phyloP scores from a whole-genome alignment of 2,888 invertebrate genomes.

The Agrochola circellaris region DNA sequence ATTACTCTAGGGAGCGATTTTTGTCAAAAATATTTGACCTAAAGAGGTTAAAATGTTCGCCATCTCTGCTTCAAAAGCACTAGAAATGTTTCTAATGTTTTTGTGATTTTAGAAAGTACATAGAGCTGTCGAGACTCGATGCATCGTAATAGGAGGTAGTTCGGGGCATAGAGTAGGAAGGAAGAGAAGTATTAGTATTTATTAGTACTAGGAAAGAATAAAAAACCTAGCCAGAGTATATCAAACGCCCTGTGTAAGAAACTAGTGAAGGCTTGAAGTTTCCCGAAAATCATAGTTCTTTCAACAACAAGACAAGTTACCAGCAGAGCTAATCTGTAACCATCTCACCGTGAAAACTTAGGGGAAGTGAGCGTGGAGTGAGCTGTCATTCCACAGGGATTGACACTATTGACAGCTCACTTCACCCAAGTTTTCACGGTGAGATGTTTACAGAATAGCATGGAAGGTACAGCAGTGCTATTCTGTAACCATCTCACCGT shows the following conservation, averaged over 20 bases:
- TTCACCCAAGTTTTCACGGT: too few species aligned
- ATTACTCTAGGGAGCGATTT: background rate
- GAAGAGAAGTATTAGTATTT: slow-evolving; percentile 26
- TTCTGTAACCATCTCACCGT: too few species aligned
- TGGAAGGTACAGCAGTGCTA: too few species aligned
- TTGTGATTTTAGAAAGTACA: slow-evolving; percentile 68
- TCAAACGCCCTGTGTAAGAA: background rate
- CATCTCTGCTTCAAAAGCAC: slow-evolving; percentile 42
- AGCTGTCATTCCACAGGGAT: too few species aligned
- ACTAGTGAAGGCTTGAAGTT: background rate
- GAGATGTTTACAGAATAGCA: too few species aligned
- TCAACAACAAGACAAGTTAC: too few species aligned
- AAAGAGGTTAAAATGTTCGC: slow-evolving; percentile 28
- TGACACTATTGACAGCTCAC: too few species aligned
- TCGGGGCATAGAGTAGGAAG: background rate
- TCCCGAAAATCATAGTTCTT: background rate
- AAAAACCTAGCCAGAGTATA: background rate
- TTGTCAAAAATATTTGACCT: slow-evolving; percentile 3
- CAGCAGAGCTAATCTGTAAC: too few species aligned
- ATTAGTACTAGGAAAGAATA: background rate
- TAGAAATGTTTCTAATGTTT: slow-evolving; percentile 50
- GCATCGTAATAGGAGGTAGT: slow-evolving; percentile 70
- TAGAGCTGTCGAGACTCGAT: slow-evolving; percentile 61
- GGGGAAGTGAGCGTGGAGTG: too few species aligned
- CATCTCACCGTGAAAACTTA: too few species aligned